A percentile compares a stretch with the other conserved stretches of the same genome.
Evolutionary conservation across 2,888 invertebrate species (phyloP).

Genomic region (Polyploca ridens): DNA sequence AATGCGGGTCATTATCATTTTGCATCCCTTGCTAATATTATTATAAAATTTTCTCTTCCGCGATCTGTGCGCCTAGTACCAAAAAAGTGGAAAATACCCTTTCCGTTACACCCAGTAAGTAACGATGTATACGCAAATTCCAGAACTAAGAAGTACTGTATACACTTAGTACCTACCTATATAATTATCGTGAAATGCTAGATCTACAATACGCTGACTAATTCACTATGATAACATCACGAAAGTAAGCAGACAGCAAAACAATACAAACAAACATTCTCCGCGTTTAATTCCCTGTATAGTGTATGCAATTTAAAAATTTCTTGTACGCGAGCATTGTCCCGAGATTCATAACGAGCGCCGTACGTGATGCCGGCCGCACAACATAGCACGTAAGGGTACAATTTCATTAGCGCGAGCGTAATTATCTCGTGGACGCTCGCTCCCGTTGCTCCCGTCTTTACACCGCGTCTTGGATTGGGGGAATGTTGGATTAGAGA

Average conservation of each 20-base stretch:
- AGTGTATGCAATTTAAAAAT: neutral
- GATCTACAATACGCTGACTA: too few species aligned
- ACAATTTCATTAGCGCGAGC: slow-evolving; percentile 21
- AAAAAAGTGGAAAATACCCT: too few species aligned
- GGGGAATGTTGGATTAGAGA: neutral
- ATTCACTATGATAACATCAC: too few species aligned
- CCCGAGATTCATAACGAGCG: slow-evolving; percentile 1
- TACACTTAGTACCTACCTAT: too few species aligned
- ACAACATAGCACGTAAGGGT: slow-evolving; percentile 15
- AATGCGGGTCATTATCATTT: too few species aligned
- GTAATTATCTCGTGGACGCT: slow-evolving; percentile 16
- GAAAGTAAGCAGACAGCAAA: neutral
- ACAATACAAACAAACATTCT: neutral
- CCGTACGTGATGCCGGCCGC: neutral
- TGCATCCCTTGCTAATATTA: too few species aligned
- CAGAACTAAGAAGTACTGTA: too few species aligned
- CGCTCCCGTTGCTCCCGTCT: slow-evolving; percentile 9
- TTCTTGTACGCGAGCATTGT: neutral
- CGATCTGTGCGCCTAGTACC: too few species aligned
- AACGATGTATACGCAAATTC: too few species aligned
- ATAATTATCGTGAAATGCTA: too few species aligned
- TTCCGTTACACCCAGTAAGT: too few species aligned
- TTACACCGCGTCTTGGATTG: neutral
- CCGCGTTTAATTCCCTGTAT: neutral
- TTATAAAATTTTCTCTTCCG: too few species aligned